phyloP scores from a whole-genome alignment of 2,797 vertebrate species.

The Argentina silus region DNA sequence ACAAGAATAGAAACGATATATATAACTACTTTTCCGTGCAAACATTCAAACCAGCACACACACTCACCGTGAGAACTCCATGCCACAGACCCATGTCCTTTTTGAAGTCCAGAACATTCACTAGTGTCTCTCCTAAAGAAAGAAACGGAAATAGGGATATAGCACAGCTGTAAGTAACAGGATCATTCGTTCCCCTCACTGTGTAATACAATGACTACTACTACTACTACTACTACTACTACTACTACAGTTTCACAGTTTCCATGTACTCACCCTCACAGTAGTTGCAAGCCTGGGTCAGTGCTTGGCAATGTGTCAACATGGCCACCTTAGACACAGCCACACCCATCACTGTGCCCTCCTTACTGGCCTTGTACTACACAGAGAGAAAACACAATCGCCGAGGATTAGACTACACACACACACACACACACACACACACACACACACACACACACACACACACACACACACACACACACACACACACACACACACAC shows the following conservation, averaged over 20 bases:
- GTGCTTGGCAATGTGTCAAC: constrained; percentile 95
- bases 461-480: not conserved
- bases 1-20: not conserved
- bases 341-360: constrained; percentile 98
- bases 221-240: too few species aligned
- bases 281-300: constrained; percentile 98
- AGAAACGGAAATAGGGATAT: constrained; percentile 8
- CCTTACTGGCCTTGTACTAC: constrained; percentile 97
- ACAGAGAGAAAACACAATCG: constrained; percentile 20
- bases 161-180: not conserved
- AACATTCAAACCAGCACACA: not conserved
- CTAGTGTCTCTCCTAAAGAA: constrained; percentile 88
- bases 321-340: constrained; percentile 95
- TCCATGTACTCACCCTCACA: constrained; percentile 86
- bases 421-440: not conserved
- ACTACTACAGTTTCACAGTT: too few species aligned
- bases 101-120: constrained; percentile 97
- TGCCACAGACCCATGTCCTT: constrained; percentile 99
- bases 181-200: too few species aligned
- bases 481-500: not conserved
- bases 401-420: not conserved
- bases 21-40: not conserved
- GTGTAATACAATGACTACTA: too few species aligned
- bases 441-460: not conserved
- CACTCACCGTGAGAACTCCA: constrained; percentile 92